Percentiles rank a stretch among this genome's conserved stretches.
These are phyloP conservation scores for Ctenicera cuprea DNA, from an alignment of 2,888 invertebrate species.

Conservation along the genomic window DNA sequence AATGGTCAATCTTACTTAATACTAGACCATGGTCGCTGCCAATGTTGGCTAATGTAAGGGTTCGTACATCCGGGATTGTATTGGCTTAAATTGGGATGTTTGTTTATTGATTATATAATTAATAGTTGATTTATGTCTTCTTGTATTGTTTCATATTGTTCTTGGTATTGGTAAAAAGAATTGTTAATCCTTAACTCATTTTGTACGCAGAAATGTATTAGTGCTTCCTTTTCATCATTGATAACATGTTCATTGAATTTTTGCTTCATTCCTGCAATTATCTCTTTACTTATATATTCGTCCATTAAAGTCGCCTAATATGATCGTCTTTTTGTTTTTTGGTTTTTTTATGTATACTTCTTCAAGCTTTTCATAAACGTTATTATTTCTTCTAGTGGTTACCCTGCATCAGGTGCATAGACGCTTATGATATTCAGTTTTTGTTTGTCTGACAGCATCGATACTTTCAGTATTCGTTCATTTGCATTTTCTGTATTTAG, in stretches of 20 bases:
- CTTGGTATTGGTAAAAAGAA: neutral
- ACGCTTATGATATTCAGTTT: conserved; percentile 1
- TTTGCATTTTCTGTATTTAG: too few species aligned
- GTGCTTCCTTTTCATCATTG: neutral
- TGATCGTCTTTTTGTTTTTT: conserved; percentile 6
- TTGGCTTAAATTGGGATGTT: neutral
- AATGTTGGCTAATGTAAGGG: conserved; percentile 7
- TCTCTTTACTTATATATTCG: neutral
- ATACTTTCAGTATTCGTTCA: too few species aligned
- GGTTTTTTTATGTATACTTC: conserved; percentile 7
- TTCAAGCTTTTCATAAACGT: conserved; percentile 9
- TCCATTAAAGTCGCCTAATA: conserved; percentile 11
- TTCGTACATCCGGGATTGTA: conserved; percentile 2
- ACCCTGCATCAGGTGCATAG: conserved; percentile 1
- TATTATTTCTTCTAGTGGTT: conserved; percentile 15
- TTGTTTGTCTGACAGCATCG: neutral
- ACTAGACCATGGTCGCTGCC: too few species aligned
- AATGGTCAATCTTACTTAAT: conserved; percentile 1
- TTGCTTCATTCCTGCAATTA: neutral
- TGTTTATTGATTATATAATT: neutral
- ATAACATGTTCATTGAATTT: too few species aligned
- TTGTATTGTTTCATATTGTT: neutral
- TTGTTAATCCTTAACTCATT: neutral
- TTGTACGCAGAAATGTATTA: conserved; percentile 6
- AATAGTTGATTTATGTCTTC: neutral